phyloP scores from a whole-genome alignment of 1,140 invertebrate species.

The Carposina sasakii region DNA sequence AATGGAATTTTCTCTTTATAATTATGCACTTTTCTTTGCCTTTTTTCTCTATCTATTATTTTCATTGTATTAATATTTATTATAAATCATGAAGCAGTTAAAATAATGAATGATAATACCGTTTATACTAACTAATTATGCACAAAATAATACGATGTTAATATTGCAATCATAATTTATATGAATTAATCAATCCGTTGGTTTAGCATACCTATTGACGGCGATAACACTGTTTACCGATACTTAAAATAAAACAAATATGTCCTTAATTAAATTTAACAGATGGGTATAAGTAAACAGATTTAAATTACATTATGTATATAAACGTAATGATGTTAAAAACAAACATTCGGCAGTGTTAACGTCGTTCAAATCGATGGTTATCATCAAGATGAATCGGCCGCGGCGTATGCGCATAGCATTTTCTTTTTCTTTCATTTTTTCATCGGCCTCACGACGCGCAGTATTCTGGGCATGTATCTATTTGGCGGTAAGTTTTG shows the following conservation, averaged over 20 bases:
- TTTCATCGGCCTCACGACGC: constrained; percentile 59
- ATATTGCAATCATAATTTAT: constrained; percentile 47
- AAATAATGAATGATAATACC: constrained; percentile 53
- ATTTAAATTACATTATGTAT: no score
- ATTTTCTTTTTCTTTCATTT: constrained; percentile 72
- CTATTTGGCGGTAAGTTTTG: constrained; percentile 99
- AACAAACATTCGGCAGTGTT: no score
- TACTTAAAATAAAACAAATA: no score
- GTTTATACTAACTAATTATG: constrained; percentile 48
- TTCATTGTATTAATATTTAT: constrained; percentile 46
- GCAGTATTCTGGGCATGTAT: constrained; percentile 98
- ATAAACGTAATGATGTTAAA: no score
- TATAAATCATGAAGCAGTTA: constrained; percentile 54
- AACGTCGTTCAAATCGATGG: constrained; percentile 49
- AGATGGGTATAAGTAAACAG: no score
- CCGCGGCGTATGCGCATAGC: constrained; percentile 68
- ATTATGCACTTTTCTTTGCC: constrained; percentile 58
- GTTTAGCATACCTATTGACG: constrained; percentile 49
- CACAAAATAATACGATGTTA: constrained; percentile 56
- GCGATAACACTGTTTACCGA: constrained; percentile 64
- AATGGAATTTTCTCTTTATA: constrained; percentile 42
- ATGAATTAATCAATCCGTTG: constrained; percentile 55
- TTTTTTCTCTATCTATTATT: constrained; percentile 50
- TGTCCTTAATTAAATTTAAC: no score
- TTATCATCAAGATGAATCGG: constrained; percentile 51